Evolutionary conservation across 2,113 vertebrate species (phyloP).

Genomic region (Capra hircus): DNA sequence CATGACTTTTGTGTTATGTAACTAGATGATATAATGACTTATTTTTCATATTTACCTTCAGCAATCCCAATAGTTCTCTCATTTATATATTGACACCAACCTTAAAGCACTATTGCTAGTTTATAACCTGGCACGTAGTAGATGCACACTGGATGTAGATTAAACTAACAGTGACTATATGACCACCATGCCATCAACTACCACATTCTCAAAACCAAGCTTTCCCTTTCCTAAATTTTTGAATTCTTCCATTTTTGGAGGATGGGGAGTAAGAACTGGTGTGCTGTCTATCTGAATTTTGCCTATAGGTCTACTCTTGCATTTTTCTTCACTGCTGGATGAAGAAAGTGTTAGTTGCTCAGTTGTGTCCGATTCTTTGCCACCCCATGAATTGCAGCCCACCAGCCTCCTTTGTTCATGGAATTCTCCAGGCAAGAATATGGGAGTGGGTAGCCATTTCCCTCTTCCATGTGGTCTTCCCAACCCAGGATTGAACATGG

Average conservation of each 20-base stretch:
- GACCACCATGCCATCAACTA: not conserved
- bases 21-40: not conserved
- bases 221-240: not conserved
- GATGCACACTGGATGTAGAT: not conserved
- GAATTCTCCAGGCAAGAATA: not conserved
- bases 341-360: not conserved
- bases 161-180: not conserved
- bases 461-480: not conserved
- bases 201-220: not conserved
- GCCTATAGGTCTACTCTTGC: not conserved
- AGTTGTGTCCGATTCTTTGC: not conserved
- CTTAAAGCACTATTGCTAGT: not conserved
- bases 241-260: not conserved
- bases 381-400: not conserved
- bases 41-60: not conserved
- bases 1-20: not conserved
- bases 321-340: not conserved
- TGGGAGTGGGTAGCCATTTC: not conserved
- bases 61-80: not conserved
- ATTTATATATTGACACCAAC: not conserved
- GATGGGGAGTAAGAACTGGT: not conserved
- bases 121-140: not conserved
- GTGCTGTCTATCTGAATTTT: not conserved
- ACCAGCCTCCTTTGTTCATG: not conserved
- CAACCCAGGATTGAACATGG: not conserved